phyloP scores from a whole-genome alignment of 2,888 invertebrate genomes.

The Gandaritis pyraliata region DNA sequence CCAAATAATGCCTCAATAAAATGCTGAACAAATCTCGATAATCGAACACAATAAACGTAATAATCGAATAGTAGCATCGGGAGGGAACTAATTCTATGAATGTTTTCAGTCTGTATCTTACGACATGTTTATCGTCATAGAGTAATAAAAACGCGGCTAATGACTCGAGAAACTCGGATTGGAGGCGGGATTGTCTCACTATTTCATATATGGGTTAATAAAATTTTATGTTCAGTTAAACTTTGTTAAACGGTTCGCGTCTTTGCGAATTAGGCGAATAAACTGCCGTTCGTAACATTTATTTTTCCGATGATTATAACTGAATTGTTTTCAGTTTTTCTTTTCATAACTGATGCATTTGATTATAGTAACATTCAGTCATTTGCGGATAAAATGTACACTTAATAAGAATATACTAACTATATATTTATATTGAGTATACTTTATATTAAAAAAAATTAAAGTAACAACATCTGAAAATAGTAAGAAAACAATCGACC shows the following conservation, averaged over 20 bases:
- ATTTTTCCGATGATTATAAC: conserved; percentile 17
- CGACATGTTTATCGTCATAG: conserved; percentile 83
- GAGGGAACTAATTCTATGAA: conserved; percentile 76
- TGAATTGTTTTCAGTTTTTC: not conserved
- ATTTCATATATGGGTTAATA: conserved; percentile 83
- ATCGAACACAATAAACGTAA: conserved; percentile 73
- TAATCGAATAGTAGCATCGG: conserved; percentile 62
- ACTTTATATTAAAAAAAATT: too few species aligned
- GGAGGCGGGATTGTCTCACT: conserved; percentile 75
- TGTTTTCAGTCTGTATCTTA: conserved; percentile 82
- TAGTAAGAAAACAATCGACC: too few species aligned
- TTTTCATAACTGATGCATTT: not conserved
- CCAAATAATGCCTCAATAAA: conserved; percentile 54
- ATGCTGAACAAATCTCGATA: conserved; percentile 60
- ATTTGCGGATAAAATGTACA: too few species aligned
- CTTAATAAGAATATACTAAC: too few species aligned
- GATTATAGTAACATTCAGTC: too few species aligned
- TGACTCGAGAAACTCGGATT: conserved; percentile 77
- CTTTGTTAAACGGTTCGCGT: conserved; percentile 75
- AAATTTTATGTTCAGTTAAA: conserved; percentile 83
- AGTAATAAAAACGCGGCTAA: conserved; percentile 81
- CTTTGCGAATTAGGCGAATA: conserved; percentile 51
- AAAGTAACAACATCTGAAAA: too few species aligned
- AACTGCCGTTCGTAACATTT: conserved; percentile 25
- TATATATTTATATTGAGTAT: too few species aligned